These are phyloP conservation scores for Pseudococcus jackbeardsleyi DNA, from an alignment of 2,888 invertebrate genomes.

Conservation along the genomic window DNA sequence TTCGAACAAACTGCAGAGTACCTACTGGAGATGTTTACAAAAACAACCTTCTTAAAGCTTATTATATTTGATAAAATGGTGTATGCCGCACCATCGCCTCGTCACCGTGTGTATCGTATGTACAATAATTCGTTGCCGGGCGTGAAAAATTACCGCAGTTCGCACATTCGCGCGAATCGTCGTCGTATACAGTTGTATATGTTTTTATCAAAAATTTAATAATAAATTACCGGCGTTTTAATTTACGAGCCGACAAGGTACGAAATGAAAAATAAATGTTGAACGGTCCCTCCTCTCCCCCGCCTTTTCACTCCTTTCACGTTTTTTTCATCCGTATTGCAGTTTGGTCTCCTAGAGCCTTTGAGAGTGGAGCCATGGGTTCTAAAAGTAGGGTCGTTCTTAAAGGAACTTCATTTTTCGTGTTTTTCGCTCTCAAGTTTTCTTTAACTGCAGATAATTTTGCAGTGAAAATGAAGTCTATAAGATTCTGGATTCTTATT, in stretches of 20 bases:
- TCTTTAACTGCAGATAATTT: too few species aligned
- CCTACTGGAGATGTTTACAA: constrained; percentile 17
- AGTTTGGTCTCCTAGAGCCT: too few species aligned
- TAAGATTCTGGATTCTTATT: too few species aligned
- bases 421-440: too few species aligned
- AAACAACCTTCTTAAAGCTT: constrained; percentile 27
- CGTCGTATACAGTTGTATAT: background rate
- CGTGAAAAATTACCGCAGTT: constrained; percentile 6
- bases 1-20: background rate
- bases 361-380: too few species aligned
- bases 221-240: background rate
- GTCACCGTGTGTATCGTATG: background rate
- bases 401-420: too few species aligned
- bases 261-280: background rate
- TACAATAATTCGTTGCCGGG: background rate
- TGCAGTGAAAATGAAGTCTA: too few species aligned
- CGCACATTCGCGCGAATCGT: background rate
- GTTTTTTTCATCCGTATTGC: too few species aligned
- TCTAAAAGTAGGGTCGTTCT: too few species aligned
- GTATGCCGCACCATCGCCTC: background rate
- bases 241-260: background rate
- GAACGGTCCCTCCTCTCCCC: background rate
- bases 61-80: background rate
- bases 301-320: too few species aligned
- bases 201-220: background rate